Evolutionary conservation across 2,888 invertebrate genomes (phyloP), one percentile per base, ranked within the genome.

Genomic region (Drosophila ustulata): DNA sequence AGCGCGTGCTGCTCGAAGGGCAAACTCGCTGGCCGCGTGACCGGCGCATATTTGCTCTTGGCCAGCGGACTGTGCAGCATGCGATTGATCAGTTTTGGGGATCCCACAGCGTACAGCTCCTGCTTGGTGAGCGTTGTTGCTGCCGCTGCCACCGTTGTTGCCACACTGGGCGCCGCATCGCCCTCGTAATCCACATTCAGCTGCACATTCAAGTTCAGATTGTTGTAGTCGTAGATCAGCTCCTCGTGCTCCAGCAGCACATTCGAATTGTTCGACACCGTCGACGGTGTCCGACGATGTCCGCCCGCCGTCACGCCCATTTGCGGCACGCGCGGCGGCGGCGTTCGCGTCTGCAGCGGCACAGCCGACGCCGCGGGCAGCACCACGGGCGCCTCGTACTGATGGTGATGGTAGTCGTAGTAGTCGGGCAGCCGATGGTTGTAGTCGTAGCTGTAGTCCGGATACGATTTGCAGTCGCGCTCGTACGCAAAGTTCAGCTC

Each of bases 241-340:
- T 92, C 93, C 75, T 95, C 95, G 37, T 82, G 88, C 66, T 82
- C 88, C 6, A 88, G 66, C 61, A 88, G 64, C 47, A 83, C 75
- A 9, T 80, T 88, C 0, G 94, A 94, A 49, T 89, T 91, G 0
- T 93, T 92, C 0, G 95, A 95, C 4, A 96, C 95, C 87, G 96
- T 96, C 0, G 97, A 96, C 0, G 96, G 95, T 0, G 96, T 96
- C 63, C 97, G 94, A 78, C 96, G 94, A 91, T 97, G 97, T 1
- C 91, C 92, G 1, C 89, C 90, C 2, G 92, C 92, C 23, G 84
- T 91, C 1, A 93, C 88, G 11, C 92, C 92, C 92, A 92, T 92
- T 70, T 92, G 91, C 0, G 93, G 93, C 2, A 92, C 92, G 2
- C 92, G 88, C 1, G 92, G 91, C 2, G 91, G 91, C n/a, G 91